Evolutionary conservation across 30 jellyfish, hydroid and myxozoan genomes (phyloP), one percentile per base, ranked within the genome.

Genomic region (Haliclystus octoradiatus): DNA sequence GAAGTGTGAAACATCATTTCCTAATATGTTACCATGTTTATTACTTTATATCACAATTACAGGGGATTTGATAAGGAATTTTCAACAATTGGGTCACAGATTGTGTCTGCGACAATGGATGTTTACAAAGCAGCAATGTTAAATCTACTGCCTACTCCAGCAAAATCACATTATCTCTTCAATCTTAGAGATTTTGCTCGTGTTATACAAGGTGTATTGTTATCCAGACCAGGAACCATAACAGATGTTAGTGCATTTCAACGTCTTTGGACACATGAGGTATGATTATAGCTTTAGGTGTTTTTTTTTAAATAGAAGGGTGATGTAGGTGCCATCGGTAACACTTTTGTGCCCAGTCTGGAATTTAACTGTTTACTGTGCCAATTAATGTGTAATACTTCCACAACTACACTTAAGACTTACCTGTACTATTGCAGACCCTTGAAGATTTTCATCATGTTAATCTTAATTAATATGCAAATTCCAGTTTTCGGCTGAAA

Each of bases 231-330:
- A 50, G 67, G 26, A 60, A 82, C 98, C 1, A 68, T 76, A 14
- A 66, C 80, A 15, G 94, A 78, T 73, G 71, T 33, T 34, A 89
- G 77, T 40, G 71, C 98, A 1, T 50, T 90, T 33, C 63, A 64
- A 70, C 66, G 98, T 23, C 92, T 90, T 1, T 90, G 98, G 98
- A 74, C 93, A 14, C 98, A 90, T 50, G 98, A 90, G 94, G 98
- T 90, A 81, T 47, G 62, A 9, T 5, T 35, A 32, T 69, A 34
- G 28, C 3, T 23, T 40, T 4, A 12, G 33, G n/a, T 34, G 31
- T n/a, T n/a, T n/a, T n/a, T n/a, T n/a, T n/a, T n/a, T n/a, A n/a
- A n/a, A n/a, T n/a, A n/a, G n/a, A n/a, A n/a, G n/a, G n/a, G n/a
- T n/a, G n/a, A n/a, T n/a, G n/a, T n/a, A n/a, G n/a, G n/a, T n/a